A percentile compares a stretch with the other conserved stretches of the same genome.
Conservation (phyloP, 1,140 invertebrate species). For the Heliothis virescens region DNA sequence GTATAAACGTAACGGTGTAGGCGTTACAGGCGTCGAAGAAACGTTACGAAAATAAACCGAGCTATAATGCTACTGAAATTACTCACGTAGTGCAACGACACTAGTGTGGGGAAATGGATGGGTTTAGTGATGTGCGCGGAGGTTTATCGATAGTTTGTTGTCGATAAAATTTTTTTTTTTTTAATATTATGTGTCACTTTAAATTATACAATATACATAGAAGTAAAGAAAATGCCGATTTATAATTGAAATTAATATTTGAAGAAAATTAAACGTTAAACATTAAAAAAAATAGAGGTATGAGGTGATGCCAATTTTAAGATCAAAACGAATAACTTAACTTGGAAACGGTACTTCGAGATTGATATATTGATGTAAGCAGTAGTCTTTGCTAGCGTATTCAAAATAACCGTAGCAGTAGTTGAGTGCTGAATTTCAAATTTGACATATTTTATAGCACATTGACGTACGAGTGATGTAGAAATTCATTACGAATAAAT, state of each 20-base stretch:
- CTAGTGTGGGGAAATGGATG: slow-evolving; percentile 36
- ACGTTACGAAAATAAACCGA: slow-evolving; percentile 49
- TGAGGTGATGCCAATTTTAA: too few species aligned
- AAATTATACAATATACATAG: too few species aligned
- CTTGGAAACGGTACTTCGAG: background rate
- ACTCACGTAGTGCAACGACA: slow-evolving; percentile 53
- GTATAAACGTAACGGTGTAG: slow-evolving; percentile 5
- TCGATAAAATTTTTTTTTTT: background rate
- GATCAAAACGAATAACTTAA: too few species aligned
- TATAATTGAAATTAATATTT: too few species aligned
- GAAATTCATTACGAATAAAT: background rate
- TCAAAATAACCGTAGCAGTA: background rate
- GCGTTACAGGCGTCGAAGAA: slow-evolving; percentile 25
- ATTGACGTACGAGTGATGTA: slow-evolving; percentile 1
- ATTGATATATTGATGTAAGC: slow-evolving; percentile 22
- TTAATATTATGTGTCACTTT: too few species aligned
- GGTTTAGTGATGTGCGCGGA: background rate
- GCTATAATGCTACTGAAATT: slow-evolving; percentile 52
- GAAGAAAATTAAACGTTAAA: too few species aligned
- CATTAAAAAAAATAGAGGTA: background rate
- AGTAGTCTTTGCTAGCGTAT: background rate
- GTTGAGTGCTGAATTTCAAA: slow-evolving; percentile 14
- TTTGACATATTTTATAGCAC: slow-evolving; percentile 18
- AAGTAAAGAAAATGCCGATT: too few species aligned
- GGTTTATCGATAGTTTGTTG: background rate